Base-by-base conservation (phyloP, 2,113 vertebrate genomes). In the Calyptomena viridis region DNA sequence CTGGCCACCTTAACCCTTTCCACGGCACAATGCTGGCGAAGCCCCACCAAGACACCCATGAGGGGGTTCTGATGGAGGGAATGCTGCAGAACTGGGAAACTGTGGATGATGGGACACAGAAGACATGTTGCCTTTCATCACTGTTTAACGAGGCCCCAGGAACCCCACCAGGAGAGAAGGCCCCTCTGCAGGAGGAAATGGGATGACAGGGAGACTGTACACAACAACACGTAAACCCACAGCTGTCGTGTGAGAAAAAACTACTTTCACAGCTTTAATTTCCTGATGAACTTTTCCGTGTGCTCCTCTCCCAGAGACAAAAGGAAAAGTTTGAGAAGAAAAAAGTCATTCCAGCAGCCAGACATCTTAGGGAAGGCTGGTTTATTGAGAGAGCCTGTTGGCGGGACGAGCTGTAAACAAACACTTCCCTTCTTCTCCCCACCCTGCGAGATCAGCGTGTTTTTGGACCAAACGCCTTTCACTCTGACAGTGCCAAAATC, bases 1-100 rank as follows among this genome's bases (percentile, higher is more conserved):
- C 30, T 2, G 10, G 33, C 71, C 8, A 18, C 79, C 68, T 97
- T 97, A 97, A 97, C 96, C 93, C 96, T 97, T 97, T 96, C 86
- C 56, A 53, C 20, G 63, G 92, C 30, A 30, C 1, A 14, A 73
- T 6, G 68, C 59, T 52, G 63, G 49, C 2, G 1, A 69, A 87
- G 64, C 59, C 35, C 28, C 62, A 64, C 60, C 44, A 49, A 52
- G 46, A 56, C 16, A 55, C 25, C 60, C 74, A 20, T 2, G 47
- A 80, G 47, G 31, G 35, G 40, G 14, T 47, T 27, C 49, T 2
- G 12, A 13, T 27, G 84, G 39, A 25, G 53, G 73, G 46, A 74
- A 47, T 2, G 18, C 22, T 12, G 68, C 0, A 2, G 52, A 73
- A 85, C 6, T 1, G 50, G 58, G 74, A 75, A 44, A 84, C 21